Base-by-base conservation (phyloP, 2,888 invertebrate species). In the Fragum whitleyi region DNA sequence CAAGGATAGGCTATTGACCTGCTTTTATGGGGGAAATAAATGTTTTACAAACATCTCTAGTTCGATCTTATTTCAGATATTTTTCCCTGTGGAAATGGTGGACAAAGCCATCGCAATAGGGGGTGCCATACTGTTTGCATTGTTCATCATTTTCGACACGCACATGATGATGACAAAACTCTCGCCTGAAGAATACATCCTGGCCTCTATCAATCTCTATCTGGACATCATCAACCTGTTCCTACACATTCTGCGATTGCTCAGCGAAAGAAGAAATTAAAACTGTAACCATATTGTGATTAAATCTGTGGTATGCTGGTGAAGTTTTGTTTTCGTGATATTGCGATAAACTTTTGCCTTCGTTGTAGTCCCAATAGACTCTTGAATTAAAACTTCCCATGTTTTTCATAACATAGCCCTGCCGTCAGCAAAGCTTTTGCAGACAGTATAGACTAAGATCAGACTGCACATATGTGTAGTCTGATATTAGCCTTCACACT, bases 141-240 rank as follows among this genome's bases (percentile, higher is more conserved):
- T 97, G 59, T 97, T 97, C 94, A 96, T 97, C 61, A 95, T 97
- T 86, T 96, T 96, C 91, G 98, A 98, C 94, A 97, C 97, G 0
- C 97, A 97, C 93, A 95, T 96, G 94, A 95, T 97, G 94, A 97
- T 97, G 97, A 95, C 96, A 86, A 96, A 95, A 3, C 94, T 97
- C 71, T 97, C 97, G 0, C 96, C 97, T 0, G 97, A 98, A 93
- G 97, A 98, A 92, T 98, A 98, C 94, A 97, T 98, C 88, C 94
- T 97, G 69, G 97, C 97, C 1, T 96, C 97, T 0, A 97, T 97
- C 92, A 97, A 96, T 93, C 95, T 98, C 59, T 98, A 98, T 93
- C 95, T 97, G 95, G 97, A 98, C 91, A 97, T 98, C 79, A 95
- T 98, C 86, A 97, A 97, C 94, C 94, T 97, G 85, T 98, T 98